Base-by-base conservation (phyloP, 2,888 invertebrate genomes). In the Stenoptilia bipunctidactyla region DNA sequence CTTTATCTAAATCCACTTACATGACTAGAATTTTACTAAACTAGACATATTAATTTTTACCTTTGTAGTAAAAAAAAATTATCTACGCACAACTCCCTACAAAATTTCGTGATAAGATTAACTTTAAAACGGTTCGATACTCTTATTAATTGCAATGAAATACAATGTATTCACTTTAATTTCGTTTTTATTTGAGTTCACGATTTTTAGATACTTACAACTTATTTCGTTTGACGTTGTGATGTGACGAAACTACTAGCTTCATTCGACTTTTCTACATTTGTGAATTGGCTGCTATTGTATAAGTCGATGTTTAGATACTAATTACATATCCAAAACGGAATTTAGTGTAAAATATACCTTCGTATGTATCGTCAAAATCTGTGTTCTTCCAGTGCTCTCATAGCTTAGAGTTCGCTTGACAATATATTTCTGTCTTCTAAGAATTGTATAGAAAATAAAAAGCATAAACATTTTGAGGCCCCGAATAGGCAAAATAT, bases 11-110 rank as follows among this genome's bases (percentile, higher is more conserved):
- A 3, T 20, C 8, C 20, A 20, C n/a, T n/a, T n/a, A n/a, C 3
- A 20, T 20, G 20, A 20, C 20, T 20, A 20, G 4, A 5, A 5
- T 8, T 20, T 20, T 20, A 20, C 8, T 20, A 20, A 8, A 20
- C 3, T 3, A 3, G 8, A 20, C 3, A 5, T 20, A 20, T 3
- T 5, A 5, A 20, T 5, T 8, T 20, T 20, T 20, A 20, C 8
- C 8, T 20, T 8, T 20, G 4, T 20, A 20, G 30, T 8, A 8
- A 30, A 30, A 12, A 30, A 12, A 38, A 71, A 61, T 60, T 61
- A 65, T 75, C 75, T 74, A 80, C 80, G 79, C 80, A 80, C 80
- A 80, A 77, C 71, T 61, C 64, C 52, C 69, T n/a, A n/a, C 3
- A 20, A 20, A 8, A 5, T 20, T 67, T 73, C 69, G 72, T 75